Evolutionary conservation across 2,797 vertebrate species (phyloP), one percentile per base, ranked within the genome.

Genomic region (Morus bassanus): DNA sequence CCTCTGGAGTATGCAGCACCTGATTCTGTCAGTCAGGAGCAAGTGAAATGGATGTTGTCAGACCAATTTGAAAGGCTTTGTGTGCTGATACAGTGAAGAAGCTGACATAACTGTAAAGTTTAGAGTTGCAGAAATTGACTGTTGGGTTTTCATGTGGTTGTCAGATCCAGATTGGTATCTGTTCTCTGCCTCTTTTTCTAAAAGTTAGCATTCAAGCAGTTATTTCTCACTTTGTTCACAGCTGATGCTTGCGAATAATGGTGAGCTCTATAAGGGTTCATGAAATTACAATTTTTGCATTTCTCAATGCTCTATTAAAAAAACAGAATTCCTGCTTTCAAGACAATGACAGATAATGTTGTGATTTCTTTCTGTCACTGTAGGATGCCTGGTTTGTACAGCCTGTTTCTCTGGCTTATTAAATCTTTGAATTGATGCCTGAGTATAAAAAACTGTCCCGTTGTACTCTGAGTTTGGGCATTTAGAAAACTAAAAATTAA

Each of bases 11-110:
- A 25, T 93, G 87, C 73, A 89, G 85, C 96, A 97, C 82, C 94
- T 96, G 95, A 91, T 96, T 86, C 92, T 94, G 94, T 96, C 96
- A 93, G 89, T 97, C 95, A 96, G 82, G 14, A 88, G 45, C n/a
- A 50, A 96, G 54, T 64, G 37, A 92, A 94, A 80, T 82, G 82
- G 64, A 46, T 77, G 48, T 83, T 89, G 91, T 95, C 85, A 91
- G 76, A 68, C 89, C 53, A 57, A 50, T 80, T 33, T 85, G 87
- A 75, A 87, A 81, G 72, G 53, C 37, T 91, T 90, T 83, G 69
- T 88, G 22, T 93, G 78, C 50, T 68, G n/a, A 41, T 77, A 28
- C n/a, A 60, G 75, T 74, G 67, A 91, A 63, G 68, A 80, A 7
- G 13, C 54, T 56, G 64, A 60, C 65, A 31, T 15, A 86, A 37